Evolutionary conservation across 2,113 vertebrate genomes (phyloP), one percentile per base, ranked within the genome.

Genomic region (Plestiodon gilberti): DNA sequence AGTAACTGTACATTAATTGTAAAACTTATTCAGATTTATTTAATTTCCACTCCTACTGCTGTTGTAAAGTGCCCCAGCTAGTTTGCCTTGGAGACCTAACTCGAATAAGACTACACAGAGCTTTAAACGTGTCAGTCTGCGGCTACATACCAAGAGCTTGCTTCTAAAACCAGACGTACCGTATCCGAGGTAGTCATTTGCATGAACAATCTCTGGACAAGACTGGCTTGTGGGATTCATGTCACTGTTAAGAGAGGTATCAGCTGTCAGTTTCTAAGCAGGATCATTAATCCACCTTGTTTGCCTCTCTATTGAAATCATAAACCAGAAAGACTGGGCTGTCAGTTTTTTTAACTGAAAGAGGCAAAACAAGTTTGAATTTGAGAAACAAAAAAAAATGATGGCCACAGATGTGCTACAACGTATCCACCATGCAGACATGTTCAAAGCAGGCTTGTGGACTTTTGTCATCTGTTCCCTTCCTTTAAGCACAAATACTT

Each of bases 141-240:
- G n/a, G n/a, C 23, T 62, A 80, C 10, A 28, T 1, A 6, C 14
- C 61, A 71, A 87, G 74, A 18, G 82, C 35, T 75, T 89, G 62
- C 43, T 43, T 9, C 5, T 1, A 14, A 79, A 74, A 55, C 1
- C 0, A 15, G 65, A 95, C 95, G 0, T 95, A 97, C 96, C 96
- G 0, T 97, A 97, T 93, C 89, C 95, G 23, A 91, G 88, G 86
- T 94, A 96, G 62, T 87, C 83, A 38, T 91, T 94, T 35, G 94
- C 92, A 1, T 96, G 95, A 84, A 82, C 10, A 67, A 97, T 96
- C 92, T 89, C 93, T 0, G 96, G 96, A 84, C 86, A 93, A 0
- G 87, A 11, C 81, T 90, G 35, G 86, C 86, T 96, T 80, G 93
- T 81, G 65, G 91, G 89, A 90, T 95, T 95, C 74, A 93, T 33